phyloP scores from a whole-genome alignment of 2,797 vertebrate genomes.

The Podargus strigoides region DNA sequence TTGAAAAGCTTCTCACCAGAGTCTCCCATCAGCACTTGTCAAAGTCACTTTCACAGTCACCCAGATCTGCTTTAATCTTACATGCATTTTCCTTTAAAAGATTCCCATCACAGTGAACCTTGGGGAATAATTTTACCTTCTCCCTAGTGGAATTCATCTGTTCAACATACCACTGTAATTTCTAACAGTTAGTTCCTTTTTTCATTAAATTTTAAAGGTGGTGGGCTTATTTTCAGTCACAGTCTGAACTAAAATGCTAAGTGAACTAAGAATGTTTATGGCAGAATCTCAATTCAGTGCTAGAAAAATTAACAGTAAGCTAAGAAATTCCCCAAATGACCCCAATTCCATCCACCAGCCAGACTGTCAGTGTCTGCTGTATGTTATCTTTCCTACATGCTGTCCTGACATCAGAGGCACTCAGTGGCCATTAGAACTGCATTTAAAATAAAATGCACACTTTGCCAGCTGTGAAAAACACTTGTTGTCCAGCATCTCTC shows the following conservation, averaged over 20 bases:
- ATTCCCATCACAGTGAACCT: not conserved
- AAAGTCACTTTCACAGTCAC: not conserved
- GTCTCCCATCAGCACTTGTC: not conserved
- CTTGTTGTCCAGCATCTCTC: not conserved
- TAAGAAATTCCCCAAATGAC: not conserved
- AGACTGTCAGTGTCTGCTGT: not conserved
- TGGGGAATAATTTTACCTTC: not conserved
- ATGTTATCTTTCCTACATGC: not conserved
- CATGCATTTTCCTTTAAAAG: not conserved
- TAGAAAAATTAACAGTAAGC: not conserved
- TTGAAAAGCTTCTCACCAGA: not conserved
- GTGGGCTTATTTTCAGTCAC: not conserved
- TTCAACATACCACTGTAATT: not conserved
- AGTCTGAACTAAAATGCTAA: not conserved
- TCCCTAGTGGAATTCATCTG: conserved; percentile 4
- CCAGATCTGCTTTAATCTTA: not conserved
- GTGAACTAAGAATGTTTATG: not conserved
- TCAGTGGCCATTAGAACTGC: not conserved
- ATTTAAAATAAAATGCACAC: conserved; percentile 9
- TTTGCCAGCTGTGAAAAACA: not conserved
- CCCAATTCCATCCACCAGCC: not conserved
- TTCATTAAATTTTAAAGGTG: conserved; percentile 12
- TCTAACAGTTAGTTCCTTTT: not conserved
- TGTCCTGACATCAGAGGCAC: not conserved
- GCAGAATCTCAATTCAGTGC: not conserved